Evolutionary conservation across 2,113 vertebrate species (phyloP), one percentile per base, ranked within the genome.

Genomic region (Chamaea fasciata): DNA sequence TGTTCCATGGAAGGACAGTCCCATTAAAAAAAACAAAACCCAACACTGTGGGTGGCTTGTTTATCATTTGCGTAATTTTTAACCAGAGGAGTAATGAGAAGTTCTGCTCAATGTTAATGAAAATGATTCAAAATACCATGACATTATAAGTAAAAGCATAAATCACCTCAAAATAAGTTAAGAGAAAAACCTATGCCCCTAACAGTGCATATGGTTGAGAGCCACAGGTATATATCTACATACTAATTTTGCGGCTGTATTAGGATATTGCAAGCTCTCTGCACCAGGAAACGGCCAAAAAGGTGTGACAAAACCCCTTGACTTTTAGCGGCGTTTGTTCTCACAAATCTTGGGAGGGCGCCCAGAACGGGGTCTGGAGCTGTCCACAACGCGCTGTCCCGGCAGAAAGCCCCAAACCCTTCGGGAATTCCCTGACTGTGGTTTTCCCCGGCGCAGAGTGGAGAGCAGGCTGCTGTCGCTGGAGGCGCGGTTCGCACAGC

Each of bases 401-500:
- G 1, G 33, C 56, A 46, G 64, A 50, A 71, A 39, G 37, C 15
- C 55, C 10, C 69, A 21, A 1, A 26, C 7, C 41, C 53, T 86
- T n/a, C 94, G 0, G 4, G 16, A 53, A 20, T 13, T 1, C 23
- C 46, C 46, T 82, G 3, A 13, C 35, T n/a, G n/a, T 41, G 9
- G 71, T 91, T 90, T 86, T 35, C 46, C 68, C 42, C n/a, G 23
- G 33, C 35, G 5, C 70, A 98, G 98, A 41, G 93, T 98, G 33
- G 98, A 98, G 15, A 68, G 69, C 53, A 97, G 96, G 90, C 96
- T 98, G 64, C 96, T 96, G 28, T 82, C 31, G 9, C 41, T 98
- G 85, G 95, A 98, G 78, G 69, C 76, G 60, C 97, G 78, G 15
- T 98, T 98, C 84, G 93, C 89, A 24, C 93, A 94, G 52, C 94